Conservation (phyloP, 2,113 vertebrate genomes). For the Rhea americana region DNA sequence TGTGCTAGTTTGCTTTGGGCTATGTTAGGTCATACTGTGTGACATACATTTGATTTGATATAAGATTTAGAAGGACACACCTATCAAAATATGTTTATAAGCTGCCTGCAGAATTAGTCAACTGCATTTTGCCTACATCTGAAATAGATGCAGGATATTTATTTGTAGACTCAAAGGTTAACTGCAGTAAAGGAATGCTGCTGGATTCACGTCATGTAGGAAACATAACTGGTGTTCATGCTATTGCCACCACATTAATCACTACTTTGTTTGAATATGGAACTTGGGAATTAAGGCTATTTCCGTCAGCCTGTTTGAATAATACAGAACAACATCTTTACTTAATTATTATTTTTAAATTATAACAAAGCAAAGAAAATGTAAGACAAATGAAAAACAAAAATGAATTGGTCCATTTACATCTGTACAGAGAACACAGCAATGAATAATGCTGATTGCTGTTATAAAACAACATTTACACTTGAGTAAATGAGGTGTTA, state of each 20-base stretch:
- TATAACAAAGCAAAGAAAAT: neutral
- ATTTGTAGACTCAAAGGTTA: neutral
- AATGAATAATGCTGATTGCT: neutral
- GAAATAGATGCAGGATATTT: slow-evolving; percentile 22
- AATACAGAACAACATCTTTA: neutral
- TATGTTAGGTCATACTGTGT: slow-evolving; percentile 32
- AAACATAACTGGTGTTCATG: neutral
- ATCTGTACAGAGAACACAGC: neutral
- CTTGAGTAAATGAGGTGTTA: neutral
- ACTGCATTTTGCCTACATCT: slow-evolving; percentile 2
- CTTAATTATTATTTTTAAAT: slow-evolving; percentile 40
- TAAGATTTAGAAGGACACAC: slow-evolving; percentile 44
- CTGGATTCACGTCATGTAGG: neutral
- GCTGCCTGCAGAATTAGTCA: slow-evolving; percentile 41
- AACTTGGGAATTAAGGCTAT: neutral
- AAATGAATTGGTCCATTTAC: slow-evolving; percentile 39
- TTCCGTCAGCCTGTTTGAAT: neutral
- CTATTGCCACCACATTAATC: neutral
- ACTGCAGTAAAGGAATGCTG: neutral
- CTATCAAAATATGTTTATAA: slow-evolving; percentile 53
- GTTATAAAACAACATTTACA: neutral
- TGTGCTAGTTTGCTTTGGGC: slow-evolving; percentile 49
- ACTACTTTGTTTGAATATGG: neutral
- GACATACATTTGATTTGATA: slow-evolving; percentile 41
- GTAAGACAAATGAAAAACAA: neutral